Conservation (phyloP, 53 echinoderm and acorn worm genomes). For the Crossaster papposus region DNA sequence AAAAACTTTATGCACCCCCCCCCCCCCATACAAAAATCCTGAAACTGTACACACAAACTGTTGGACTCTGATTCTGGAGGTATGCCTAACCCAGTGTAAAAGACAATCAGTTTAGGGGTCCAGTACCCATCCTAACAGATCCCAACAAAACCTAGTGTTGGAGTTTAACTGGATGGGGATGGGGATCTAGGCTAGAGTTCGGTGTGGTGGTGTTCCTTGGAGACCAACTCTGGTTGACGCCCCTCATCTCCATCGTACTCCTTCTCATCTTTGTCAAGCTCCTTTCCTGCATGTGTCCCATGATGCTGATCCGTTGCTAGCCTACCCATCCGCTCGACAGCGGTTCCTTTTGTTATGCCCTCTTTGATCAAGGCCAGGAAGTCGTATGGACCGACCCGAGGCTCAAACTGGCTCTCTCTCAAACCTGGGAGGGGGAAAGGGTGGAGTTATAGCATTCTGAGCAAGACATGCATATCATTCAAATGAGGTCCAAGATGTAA, state of each 20-base stretch:
- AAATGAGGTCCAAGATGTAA: no score
- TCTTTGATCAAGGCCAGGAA: conserved; percentile 65
- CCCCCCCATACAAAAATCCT: no score
- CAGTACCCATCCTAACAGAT: no score
- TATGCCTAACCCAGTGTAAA: no score
- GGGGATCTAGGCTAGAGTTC: conserved; percentile 28
- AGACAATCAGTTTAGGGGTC: no score
- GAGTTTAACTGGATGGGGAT: no score
- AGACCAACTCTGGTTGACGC: not conserved
- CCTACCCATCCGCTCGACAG: conserved; percentile 2
- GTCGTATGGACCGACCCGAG: conserved; percentile 69
- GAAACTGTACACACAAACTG: no score
- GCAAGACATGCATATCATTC: no score
- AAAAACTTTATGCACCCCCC: no score
- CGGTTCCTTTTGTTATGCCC: conserved; percentile 1
- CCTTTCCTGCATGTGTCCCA: not conserved
- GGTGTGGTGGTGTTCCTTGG: conserved; percentile 23
- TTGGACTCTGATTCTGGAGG: no score
- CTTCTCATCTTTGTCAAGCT: conserved; percentile 21
- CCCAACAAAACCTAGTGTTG: no score
- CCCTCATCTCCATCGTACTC: conserved; percentile 15
- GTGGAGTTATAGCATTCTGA: no score
- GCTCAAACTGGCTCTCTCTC: conserved; percentile 61
- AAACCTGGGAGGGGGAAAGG: conserved; percentile 40
- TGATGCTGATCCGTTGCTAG: conserved; percentile 18